Percentiles rank a stretch among this genome's conserved stretches.
These are phyloP conservation scores for Nycticebus coucang DNA, from an alignment of 2,113 vertebrate genomes.

Conservation along the genomic window DNA sequence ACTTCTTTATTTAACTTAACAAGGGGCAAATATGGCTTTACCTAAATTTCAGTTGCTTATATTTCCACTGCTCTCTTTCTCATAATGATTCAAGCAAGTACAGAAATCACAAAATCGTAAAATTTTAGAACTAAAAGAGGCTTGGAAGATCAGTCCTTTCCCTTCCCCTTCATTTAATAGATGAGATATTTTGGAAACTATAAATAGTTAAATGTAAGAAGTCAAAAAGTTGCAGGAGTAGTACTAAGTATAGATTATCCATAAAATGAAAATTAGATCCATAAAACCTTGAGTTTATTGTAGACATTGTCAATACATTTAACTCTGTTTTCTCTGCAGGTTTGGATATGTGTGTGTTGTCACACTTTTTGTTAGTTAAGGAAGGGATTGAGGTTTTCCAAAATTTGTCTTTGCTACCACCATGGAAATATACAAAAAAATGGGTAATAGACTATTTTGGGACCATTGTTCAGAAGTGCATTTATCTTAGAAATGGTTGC, in stretches of 20 bases:
- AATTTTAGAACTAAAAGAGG: constrained; percentile 20
- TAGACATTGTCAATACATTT: background rate
- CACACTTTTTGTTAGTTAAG: constrained; percentile 27
- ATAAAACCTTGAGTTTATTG: constrained; percentile 31
- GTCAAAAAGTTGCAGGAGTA: constrained; percentile 22
- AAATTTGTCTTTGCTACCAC: constrained; percentile 46
- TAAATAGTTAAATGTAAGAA: constrained; percentile 5
- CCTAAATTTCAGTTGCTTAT: constrained; percentile 24
- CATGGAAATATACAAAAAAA: constrained; percentile 74
- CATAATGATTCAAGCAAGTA: background rate
- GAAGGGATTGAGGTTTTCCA: constrained; percentile 41
- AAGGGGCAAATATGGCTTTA: background rate
- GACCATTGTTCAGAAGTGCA: constrained; percentile 69
- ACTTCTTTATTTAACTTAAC: background rate
- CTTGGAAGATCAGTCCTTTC: background rate
- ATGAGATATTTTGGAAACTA: background rate
- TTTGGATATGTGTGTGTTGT: constrained; percentile 17
- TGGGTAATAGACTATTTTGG: constrained; percentile 67
- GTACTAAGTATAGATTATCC: constrained; percentile 12
- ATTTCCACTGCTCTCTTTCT: constrained; percentile 4
- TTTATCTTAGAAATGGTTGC: constrained; percentile 78
- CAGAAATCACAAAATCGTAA: constrained; percentile 37
- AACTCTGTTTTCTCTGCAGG: constrained; percentile 35
- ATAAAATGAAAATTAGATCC: constrained; percentile 44
- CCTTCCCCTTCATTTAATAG: constrained; percentile 45